Evolutionary conservation across 2,888 invertebrate species (phyloP), one percentile per base, ranked within the genome.

Genomic region (Dascillus cervinus): DNA sequence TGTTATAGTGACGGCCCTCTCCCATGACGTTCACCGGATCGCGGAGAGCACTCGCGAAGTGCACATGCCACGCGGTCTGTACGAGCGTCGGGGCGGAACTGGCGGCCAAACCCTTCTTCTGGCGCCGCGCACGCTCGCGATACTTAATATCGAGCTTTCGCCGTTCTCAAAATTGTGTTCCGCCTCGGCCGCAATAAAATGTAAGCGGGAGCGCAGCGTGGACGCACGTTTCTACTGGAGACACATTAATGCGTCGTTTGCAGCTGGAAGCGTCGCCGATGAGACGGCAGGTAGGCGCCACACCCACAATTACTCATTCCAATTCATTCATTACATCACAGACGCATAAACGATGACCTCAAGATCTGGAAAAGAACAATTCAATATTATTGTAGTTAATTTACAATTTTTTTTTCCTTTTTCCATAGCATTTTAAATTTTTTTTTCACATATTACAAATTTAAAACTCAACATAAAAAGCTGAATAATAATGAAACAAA

Each of bases 101-200:
- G 43, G 35, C 39, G 39, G 31, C 43, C 40, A 44, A 52, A 50
- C 52, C 49, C 53, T 50, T n/a, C 45, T 41, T 37, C 29, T 23
- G 39, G 39, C 40, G 44, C 40, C 48, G 52, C 52, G 53, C 50
- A 50, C 46, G 46, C 45, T 49, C 52, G 43, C 37, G 34, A 20
- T 28, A 29, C 27, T 31, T 32, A 34, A 34, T 44, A 42, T 42
- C 28, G 39, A 43, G 44, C 42, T 39, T 36, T 33, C 39, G 26
- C 34, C 36, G 33, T n/a, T n/a, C n/a, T n/a, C n/a, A n/a, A n/a
- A n/a, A n/a, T n/a, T n/a, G n/a, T n/a, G n/a, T n/a, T n/a, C n/a
- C n/a, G n/a, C n/a, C n/a, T n/a, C n/a, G n/a, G n/a, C n/a, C n/a
- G n/a, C n/a, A n/a, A n/a, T n/a, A n/a, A n/a, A n/a, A n/a, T n/a